Base-by-base conservation (phyloP, 1,140 invertebrate species). In the Drosophila parabipectinata region DNA sequence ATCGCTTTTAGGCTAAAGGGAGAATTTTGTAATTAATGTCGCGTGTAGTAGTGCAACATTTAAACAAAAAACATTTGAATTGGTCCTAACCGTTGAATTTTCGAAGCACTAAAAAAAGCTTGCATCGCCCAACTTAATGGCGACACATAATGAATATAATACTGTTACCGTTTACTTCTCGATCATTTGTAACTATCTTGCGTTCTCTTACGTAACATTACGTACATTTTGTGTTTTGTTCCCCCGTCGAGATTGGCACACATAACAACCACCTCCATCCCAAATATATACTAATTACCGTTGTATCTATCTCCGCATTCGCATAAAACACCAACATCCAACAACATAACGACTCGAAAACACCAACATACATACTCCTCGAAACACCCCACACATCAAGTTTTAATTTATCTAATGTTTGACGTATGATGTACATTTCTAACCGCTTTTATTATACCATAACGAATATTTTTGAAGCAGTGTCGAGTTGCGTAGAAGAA, bases 1-100 rank as follows among this genome's bases (percentile, higher is more conserved):
- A 88, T 88, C 83, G 83, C 83, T 88, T 88, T 88, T 88, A 88
- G 83, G 83, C 75, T 88, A 88, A 88, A 88, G 83, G 83, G 83
- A 83, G 83, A 88, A 88, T 88, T 88, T 88, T 88, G 83, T 88
- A 88, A 88, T 88, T 88, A 79, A 88, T 69, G 41, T 84, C 77
- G 76, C 72, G 80, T 75, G 34, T 60, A 60, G 48, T 55, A 52
- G 56, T 66, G 62, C 71, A 73, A 74, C 50, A 72, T 60, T 55
- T 15, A 28, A 56, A 45, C 44, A 26, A 39, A 57, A 30, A 41
- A 63, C 14, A 44, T 55, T 74, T 26, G 28, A 68, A 81, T 85
- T 84, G 82, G 73, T 62, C 58, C 67, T 72, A 72, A 87, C 74
- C 81, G 82, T 87, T 87, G 82, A 87, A 87, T 87, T 88, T 87